A percentile compares a stretch with the other conserved stretches of the same genome.
Evolutionary conservation across 2,797 vertebrate genomes (phyloP).

Genomic region (Chiloscyllium punctatum): DNA sequence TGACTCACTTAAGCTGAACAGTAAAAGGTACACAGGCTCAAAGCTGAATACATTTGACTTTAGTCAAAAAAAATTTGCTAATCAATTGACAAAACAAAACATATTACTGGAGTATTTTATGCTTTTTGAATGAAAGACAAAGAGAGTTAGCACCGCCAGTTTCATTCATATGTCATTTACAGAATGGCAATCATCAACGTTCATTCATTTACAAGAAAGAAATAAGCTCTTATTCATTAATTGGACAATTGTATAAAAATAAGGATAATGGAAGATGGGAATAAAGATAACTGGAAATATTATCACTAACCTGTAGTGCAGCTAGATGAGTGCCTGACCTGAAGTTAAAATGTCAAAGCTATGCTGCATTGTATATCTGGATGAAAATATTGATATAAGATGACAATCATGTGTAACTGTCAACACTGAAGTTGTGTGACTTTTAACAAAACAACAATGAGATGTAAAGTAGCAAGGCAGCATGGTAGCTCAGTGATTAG

Average conservation of each 20-base stretch:
- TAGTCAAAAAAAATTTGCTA: neutral
- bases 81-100: conserved; percentile 23
- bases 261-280: neutral
- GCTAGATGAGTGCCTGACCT: neutral
- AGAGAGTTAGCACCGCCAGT: neutral
- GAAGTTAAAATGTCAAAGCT: neutral
- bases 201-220: conserved; percentile 1
- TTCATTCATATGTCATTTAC: neutral
- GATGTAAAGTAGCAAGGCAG: neutral
- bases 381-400: neutral
- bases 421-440: neutral
- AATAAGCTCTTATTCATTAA: conserved; percentile 2
- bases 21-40: neutral
- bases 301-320: neutral
- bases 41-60: conserved; percentile 19
- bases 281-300: neutral
- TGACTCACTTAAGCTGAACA: conserved; percentile 1
- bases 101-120: neutral
- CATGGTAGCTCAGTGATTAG: too few species aligned
- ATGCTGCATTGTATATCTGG: neutral
- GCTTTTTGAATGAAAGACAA: neutral
- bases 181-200: neutral
- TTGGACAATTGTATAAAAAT: neutral
- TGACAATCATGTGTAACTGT: neutral
- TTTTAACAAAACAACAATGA: neutral